These are phyloP conservation scores for Macrosteles quadrilineatus DNA, from an alignment of 1,140 invertebrate species.

Conservation along the genomic window DNA sequence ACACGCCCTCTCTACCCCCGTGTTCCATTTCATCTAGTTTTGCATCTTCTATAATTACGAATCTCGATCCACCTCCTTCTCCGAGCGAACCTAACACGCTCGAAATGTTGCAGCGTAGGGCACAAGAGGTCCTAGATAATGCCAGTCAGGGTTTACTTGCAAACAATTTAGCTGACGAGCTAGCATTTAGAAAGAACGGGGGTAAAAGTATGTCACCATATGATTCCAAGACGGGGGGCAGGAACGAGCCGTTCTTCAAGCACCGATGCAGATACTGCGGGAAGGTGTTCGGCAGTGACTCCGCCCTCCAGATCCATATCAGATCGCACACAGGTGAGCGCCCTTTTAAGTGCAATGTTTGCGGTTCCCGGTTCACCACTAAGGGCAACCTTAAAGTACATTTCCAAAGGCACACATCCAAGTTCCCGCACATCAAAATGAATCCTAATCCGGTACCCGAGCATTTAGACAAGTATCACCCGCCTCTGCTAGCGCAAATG, in stretches of 20 bases:
- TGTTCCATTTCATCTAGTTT: constrained; percentile 68
- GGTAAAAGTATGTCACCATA: constrained; percentile 64
- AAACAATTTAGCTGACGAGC: constrained; percentile 84
- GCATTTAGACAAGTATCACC: constrained; percentile 94
- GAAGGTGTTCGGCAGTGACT: constrained; percentile 97
- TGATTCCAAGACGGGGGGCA: constrained; percentile 72
- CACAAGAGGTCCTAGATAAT: constrained; percentile 88
- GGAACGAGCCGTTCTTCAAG: constrained; percentile 94
- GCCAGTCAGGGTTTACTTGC: constrained; percentile 87
- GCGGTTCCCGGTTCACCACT: constrained; percentile 95
- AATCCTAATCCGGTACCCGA: constrained; percentile 95
- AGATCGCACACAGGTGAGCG: constrained; percentile 95
- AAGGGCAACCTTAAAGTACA: constrained; percentile 97
- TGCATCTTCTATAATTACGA: constrained; percentile 84
- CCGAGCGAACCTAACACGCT: constrained; percentile 86
- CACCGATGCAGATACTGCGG: constrained; percentile 97
- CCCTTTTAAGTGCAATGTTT: constrained; percentile 98
- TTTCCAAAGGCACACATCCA: constrained; percentile 92
- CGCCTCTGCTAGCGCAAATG: constrained; percentile 81
- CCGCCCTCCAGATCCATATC: constrained; percentile 95
- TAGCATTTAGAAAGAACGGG: constrained; percentile 68
- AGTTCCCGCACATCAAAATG: constrained; percentile 96
- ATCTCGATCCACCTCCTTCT: constrained; percentile 75
- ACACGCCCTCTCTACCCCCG: constrained; percentile 49
- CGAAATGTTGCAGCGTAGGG: constrained; percentile 86